These are phyloP conservation scores for Caenorhabditis elegans DNA, from an alignment of 1,140 invertebrate species.

Conservation along the genomic window WBcel235 BX284602.5:8820501-8821000, in stretches of 20 bases:
- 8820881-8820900: conserved; percentile 46
- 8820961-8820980: conserved; percentile 39
- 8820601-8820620: no score
- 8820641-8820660: neutral
- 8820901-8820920: conserved; percentile 40
- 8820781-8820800: conserved; percentile 37
- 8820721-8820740: neutral
- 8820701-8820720: conserved; percentile 4
- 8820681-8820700: neutral
- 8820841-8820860: conserved; percentile 45
- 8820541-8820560: neutral
- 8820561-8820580: neutral
- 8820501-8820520: conserved; percentile 1
- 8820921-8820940: conserved; percentile 32
- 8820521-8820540: conserved; percentile 17
- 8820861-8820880: conserved; percentile 39
- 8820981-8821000: conserved; percentile 15
- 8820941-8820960: conserved; percentile 35
- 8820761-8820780: no score
- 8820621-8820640: neutral
- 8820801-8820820: conserved; percentile 36
- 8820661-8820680: neutral
- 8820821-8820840: conserved; percentile 35
- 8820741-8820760: no score
- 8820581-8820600: no score